Percentiles rank a stretch among this genome's conserved stretches.
phyloP scores from a whole-genome alignment of 2,888 invertebrate genomes.

The Quadroppia sp. region DNA sequence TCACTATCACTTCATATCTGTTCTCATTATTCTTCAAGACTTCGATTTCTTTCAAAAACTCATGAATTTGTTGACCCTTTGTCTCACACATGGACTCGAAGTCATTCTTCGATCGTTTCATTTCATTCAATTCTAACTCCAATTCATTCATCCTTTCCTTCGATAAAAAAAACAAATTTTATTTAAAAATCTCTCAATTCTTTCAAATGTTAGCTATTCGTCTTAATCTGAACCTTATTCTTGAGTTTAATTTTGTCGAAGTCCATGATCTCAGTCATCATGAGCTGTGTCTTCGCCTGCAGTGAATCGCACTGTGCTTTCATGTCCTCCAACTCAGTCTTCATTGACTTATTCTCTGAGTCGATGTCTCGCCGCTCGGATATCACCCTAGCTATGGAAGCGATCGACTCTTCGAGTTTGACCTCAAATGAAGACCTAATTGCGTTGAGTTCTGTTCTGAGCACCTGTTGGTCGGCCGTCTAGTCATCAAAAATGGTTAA shows the following conservation, averaged over 20 bases:
- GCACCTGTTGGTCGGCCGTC: too few relatives aligned
- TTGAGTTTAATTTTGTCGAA: conserved; percentile 32
- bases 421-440: too few relatives aligned
- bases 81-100: neutral
- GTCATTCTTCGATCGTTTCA: conserved; percentile 5
- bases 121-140: conserved; percentile 27
- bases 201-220: neutral
- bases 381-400: too few relatives aligned
- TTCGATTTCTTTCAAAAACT: neutral
- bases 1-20: neutral
- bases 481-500: too few relatives aligned
- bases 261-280: conserved; percentile 27
- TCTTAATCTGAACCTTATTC: conserved; percentile 2
- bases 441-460: too few relatives aligned
- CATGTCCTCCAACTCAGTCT: conserved; percentile 7
- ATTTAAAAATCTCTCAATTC: neutral
- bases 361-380: conserved; percentile 10
- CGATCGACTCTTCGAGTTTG: too few relatives aligned
- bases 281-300: neutral
- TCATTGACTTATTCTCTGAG: neutral
- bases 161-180: too few relatives aligned
- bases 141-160: conserved; percentile 33
- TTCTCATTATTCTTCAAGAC: neutral
- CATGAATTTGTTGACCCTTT: neutral
- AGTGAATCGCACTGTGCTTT: conserved; percentile 29